Evolutionary conservation across 2,113 vertebrate genomes (phyloP), one percentile per base, ranked within the genome.

Genomic region (Hipposideros armiger): DNA sequence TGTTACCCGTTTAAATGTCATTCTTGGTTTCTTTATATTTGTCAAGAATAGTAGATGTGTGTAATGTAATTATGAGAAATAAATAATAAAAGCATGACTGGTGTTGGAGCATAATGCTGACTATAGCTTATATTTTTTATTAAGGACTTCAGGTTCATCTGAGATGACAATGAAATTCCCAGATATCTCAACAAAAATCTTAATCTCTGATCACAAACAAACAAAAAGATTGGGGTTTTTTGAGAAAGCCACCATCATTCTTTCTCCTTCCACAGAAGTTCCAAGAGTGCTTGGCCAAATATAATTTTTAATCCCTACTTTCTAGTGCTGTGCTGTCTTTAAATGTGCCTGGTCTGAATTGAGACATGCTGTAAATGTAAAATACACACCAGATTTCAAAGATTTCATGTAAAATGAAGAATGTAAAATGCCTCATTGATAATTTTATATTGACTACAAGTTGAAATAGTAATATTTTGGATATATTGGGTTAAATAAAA

Each of bases 21-120:
- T 62, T 84, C 45, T 76, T 60, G 9, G 70, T 90, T 85, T 62
- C 32, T 42, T 80, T 60, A 11, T 81, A 54, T 74, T 87, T 77
- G 20, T 80, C 72, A 89, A 52, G 47, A 92, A 89, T 8, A 45
- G 24, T 58, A 78, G 84, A 50, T 67, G 10, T 92, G 52, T 72
- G 77, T 58, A 76, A 92, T 22, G 54, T 47, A n/a, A 70, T 52
- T 83, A n/a, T 69, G 67, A 69, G n/a, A 93, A 86, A 74, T 69
- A 94, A 77, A 83, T 52, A 28, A 90, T 56, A 66, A 90, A 95
- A 47, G 17, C 47, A 19, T 52, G 47, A 47, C 54, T 52, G 30
- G 40, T 26, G 7, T n/a, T 85, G 14, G 17, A 76, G 14, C 54
- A 40, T 54, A 26, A 74, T 70, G 54, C 77, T 70, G 36, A 77